These are phyloP conservation scores for Chaetodon trifasciatus DNA, from an alignment of 2,797 vertebrate species.

Conservation along the genomic window DNA sequence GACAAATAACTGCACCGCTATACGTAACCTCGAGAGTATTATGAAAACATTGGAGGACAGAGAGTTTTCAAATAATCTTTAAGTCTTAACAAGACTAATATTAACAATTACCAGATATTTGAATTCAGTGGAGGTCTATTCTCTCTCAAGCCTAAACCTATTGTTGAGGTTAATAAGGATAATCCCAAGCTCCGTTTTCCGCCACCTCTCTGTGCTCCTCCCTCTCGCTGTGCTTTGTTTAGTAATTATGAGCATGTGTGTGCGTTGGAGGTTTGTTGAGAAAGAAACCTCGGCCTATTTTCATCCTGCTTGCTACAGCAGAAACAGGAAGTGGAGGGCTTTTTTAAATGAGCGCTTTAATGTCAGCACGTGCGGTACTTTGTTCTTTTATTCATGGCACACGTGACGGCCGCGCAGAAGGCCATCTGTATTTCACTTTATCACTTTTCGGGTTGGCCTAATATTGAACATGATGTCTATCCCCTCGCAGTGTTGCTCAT, in stretches of 20 bases:
- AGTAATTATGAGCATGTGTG: slow-evolving; percentile 40
- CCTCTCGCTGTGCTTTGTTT: slow-evolving; percentile 38
- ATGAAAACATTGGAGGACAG: neutral
- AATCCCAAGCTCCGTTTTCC: slow-evolving; percentile 16
- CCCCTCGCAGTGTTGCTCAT: neutral
- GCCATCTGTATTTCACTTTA: slow-evolving; percentile 53
- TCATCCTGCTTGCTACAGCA: slow-evolving; percentile 63
- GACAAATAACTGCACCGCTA: neutral
- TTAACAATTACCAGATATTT: neutral
- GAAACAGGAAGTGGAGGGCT: slow-evolving; percentile 63
- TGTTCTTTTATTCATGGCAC: slow-evolving; percentile 78
- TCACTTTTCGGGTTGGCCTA: slow-evolving; percentile 25
- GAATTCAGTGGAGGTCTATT: neutral
- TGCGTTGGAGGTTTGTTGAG: slow-evolving; percentile 42
- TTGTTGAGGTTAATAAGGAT: slow-evolving; percentile 35
- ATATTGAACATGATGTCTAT: slow-evolving; percentile 20
- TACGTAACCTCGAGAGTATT: neutral
- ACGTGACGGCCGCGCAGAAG: slow-evolving; percentile 51
- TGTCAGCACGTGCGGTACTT: slow-evolving; percentile 66
- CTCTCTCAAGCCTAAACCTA: neutral
- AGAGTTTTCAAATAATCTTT: neutral
- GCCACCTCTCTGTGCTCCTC: slow-evolving; percentile 1
- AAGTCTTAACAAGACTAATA: neutral
- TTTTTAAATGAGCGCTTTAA: slow-evolving; percentile 67
- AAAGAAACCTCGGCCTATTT: slow-evolving; percentile 62